phyloP scores from a whole-genome alignment of 2,797 vertebrate species.

The Bufotes viridis region DNA sequence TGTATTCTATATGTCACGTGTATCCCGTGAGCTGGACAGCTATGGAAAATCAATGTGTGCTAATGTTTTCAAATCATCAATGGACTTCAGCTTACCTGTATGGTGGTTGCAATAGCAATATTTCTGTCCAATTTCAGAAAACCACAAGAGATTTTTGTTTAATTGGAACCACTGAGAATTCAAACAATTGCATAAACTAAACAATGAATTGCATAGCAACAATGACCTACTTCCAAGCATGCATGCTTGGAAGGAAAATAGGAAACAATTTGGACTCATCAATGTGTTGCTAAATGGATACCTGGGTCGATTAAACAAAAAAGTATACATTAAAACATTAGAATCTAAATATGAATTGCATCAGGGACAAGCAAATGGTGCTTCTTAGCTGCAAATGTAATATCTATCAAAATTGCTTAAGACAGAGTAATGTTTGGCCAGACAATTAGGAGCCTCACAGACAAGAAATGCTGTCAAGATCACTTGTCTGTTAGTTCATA shows the following conservation, averaged over 20 bases:
- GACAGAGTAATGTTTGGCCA: neutral
- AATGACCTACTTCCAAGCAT: constrained; percentile 25
- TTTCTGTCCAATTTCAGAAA: constrained; percentile 33
- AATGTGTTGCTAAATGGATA: neutral
- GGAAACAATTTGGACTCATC: neutral
- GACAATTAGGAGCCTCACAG: constrained; percentile 44
- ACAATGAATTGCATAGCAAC: constrained; percentile 22
- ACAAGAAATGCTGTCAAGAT: neutral
- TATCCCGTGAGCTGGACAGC: neutral
- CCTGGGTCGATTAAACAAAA: neutral
- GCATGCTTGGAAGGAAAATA: neutral
- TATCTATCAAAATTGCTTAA: constrained; percentile 47
- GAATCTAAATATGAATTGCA: constrained; percentile 3
- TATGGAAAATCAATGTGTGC: constrained; percentile 48
- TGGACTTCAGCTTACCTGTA: constrained; percentile 29
- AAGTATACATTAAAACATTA: neutral
- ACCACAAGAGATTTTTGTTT: constrained; percentile 25
- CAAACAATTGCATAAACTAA: constrained; percentile 24
- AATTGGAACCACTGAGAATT: constrained; percentile 54
- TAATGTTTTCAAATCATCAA: constrained; percentile 46
- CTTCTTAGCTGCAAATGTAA: constrained; percentile 24
- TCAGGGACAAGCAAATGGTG: neutral
- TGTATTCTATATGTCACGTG: constrained; percentile 31
- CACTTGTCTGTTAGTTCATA: constrained; percentile 28
- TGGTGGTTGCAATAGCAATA: constrained; percentile 33